Conservation (phyloP, 2,888 invertebrate species). For the Steinernema carpocapsae region DNA sequence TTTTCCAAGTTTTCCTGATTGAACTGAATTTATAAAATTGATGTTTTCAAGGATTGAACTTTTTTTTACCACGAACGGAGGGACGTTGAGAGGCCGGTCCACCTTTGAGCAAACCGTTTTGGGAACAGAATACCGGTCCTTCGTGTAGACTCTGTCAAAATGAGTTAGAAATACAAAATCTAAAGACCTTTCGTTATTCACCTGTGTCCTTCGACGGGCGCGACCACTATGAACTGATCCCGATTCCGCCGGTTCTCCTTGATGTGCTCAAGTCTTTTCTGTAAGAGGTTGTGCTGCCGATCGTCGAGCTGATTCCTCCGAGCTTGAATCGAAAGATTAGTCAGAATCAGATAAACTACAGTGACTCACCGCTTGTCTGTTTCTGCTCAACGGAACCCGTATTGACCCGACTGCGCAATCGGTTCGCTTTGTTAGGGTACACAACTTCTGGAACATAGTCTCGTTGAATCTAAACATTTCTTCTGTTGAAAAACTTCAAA, state of each 20-base stretch:
- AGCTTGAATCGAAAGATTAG: too few species aligned
- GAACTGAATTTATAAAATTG: neutral
- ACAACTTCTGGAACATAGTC: conserved; percentile 38
- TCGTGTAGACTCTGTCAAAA: conserved; percentile 33
- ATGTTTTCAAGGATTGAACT: neutral
- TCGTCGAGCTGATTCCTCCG: neutral
- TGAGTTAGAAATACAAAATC: neutral
- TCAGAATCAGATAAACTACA: too few species aligned
- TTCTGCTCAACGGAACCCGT: neutral
- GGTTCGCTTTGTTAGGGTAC: conserved; percentile 22
- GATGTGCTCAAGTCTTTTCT: conserved; percentile 21
- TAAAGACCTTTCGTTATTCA: neutral
- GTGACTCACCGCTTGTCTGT: neutral
- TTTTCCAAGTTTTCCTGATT: conserved; percentile 9
- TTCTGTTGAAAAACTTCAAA: neutral
- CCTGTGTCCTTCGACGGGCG: conserved; percentile 45
- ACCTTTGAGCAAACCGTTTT: neutral
- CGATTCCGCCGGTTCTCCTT: conserved; percentile 34
- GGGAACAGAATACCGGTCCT: conserved; percentile 36
- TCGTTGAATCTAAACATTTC: neutral
- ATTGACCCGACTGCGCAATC: neutral
- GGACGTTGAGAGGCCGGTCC: neutral
- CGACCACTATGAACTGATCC: conserved; percentile 41
- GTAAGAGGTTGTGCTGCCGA: conserved; percentile 17
- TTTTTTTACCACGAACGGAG: neutral